phyloP scores from a whole-genome alignment of 2,888 invertebrate genomes.

The Chymomyza fuscimana region DNA sequence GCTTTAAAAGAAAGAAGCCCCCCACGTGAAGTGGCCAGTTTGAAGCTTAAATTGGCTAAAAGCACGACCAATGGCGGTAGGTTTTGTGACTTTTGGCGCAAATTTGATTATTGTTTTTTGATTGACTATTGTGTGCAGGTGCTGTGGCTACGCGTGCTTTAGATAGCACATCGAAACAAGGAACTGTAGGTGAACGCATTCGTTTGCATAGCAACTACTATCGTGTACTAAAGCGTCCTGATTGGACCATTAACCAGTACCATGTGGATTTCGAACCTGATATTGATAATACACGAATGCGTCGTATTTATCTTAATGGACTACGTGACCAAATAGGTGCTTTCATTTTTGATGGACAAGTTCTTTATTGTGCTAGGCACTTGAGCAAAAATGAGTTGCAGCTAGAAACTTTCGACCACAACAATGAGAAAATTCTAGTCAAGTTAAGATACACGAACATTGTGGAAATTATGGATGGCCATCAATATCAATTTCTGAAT shows the following conservation, averaged over 20 bases:
- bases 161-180: no score
- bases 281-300: conserved; percentile 84
- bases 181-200: no score
- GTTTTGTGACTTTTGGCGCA: no score
- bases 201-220: conserved; percentile 86
- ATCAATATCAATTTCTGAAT: conserved; percentile 89
- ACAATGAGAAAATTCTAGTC: conserved; percentile 82
- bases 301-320: conserved; percentile 83
- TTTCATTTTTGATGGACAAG: conserved; percentile 87
- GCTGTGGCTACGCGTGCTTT: no score
- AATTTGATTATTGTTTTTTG: no score
- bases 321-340: conserved; percentile 81
- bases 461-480: conserved; percentile 84
- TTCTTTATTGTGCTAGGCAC: background rate
- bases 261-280: conserved; percentile 87
- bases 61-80: no score
- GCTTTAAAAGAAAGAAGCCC: no score
- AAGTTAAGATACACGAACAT: conserved; percentile 83
- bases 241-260: conserved; percentile 88
- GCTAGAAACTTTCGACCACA: conserved; percentile 82
- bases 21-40: no score
- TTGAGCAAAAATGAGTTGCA: conserved; percentile 80
- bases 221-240: conserved; percentile 82
- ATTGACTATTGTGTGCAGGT: no score
- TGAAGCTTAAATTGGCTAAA: no score